Percentiles rank a stretch among this genome's conserved stretches.
phyloP scores from a whole-genome alignment of 2,797 vertebrate species.

The Fundulus diaphanus region DNA sequence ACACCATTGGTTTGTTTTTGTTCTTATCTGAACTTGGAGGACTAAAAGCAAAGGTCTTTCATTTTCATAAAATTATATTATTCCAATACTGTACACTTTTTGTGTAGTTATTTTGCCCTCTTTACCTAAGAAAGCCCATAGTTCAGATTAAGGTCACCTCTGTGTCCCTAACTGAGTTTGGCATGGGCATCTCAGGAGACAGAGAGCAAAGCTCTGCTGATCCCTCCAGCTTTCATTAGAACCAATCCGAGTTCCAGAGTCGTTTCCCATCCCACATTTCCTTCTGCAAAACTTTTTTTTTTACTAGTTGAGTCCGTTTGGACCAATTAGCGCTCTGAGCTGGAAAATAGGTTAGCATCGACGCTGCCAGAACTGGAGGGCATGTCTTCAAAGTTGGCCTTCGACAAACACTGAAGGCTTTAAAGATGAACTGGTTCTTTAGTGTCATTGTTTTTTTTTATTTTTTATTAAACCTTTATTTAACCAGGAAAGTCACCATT shows the following conservation, averaged over 20 bases:
- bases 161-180: constrained; percentile 46
- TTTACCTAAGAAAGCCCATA: constrained; percentile 7
- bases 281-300: neutral
- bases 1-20: constrained; percentile 6
- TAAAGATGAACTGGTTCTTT: neutral
- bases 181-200: constrained; percentile 29
- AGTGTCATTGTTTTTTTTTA: neutral
- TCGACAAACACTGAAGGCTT: neutral
- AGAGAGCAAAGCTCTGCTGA: constrained; percentile 19
- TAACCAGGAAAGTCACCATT: too few relatives aligned
- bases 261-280: neutral
- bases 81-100: neutral
- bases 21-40: constrained; percentile 7
- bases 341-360: neutral
- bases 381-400: neutral
- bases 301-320: neutral
- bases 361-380: neutral
- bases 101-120: constrained; percentile 11
- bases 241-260: too few relatives aligned
- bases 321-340: neutral
- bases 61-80: neutral
- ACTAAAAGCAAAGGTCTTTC: constrained; percentile 4
- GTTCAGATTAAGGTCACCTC: constrained; percentile 58
- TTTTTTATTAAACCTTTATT: too few relatives aligned
- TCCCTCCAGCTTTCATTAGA: neutral